Base-by-base conservation (phyloP, 2,888 invertebrate species). In the Protodeltote pygarga region DNA sequence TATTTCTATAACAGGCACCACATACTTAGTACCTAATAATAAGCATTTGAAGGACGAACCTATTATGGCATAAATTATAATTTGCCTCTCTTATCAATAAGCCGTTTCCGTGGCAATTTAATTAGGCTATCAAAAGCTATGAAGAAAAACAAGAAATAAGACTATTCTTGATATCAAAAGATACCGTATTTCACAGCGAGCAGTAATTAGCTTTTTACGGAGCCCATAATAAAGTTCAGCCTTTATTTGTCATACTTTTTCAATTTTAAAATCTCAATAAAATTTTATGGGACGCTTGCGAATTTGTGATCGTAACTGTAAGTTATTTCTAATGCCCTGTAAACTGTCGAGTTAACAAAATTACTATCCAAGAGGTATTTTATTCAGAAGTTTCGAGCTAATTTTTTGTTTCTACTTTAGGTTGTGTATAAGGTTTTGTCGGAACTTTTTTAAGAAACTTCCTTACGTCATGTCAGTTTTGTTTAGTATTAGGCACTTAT, bases 231-330 rank as follows among this genome's bases (percentile, higher is more conserved):
- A 14, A 17, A 21, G 31, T 13, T 17, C 10, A 8, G 9, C 29
- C n/a, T n/a, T n/a, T n/a, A 24, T 16, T 11, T 20, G 24, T 25
- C 31, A n/a, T 27, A 9, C 10, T 14, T 34, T 46, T 39, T 39
- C 15, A 47, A 32, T 37, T 41, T 55, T 27, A 28, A 33, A 16
- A 2, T 6, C 10, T 21, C 34, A 11, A 40, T 40, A 41, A 40
- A 32, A 27, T 35, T 32, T 27, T 35, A 24, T 32, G 15, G 24
- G 28, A 19, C 13, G 28, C 8, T 39, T 1, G 9, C 17, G 8
- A 35, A n/a, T n/a, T 25, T 27, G 19, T 5, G 21, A 15, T 25
- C 19, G 8, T 27, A 17, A 15, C 21, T 15, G 8, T 27, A 23
- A 23, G 8, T 40, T 34, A 40, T 20, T 34, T 45, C 23, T 55